Percentiles rank a stretch among this genome's conserved stretches.
Conservation (phyloP, 2,888 invertebrate species). For the Theretra japonica region DNA sequence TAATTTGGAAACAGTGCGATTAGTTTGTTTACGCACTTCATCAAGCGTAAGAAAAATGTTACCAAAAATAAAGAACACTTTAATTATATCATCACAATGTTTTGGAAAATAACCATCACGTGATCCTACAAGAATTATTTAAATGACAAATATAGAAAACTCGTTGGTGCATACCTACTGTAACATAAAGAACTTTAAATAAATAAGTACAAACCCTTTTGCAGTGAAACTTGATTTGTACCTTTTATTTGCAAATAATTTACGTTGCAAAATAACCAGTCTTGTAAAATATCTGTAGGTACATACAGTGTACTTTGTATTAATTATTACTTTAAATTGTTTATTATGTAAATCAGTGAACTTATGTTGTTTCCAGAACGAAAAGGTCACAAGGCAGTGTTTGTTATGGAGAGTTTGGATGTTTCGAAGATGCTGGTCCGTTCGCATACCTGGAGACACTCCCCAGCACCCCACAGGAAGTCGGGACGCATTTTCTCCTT, state of each 20-base stretch:
- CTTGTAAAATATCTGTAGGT: too few relatives aligned
- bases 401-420: slow-evolving; percentile 95
- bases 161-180: background rate
- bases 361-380: slow-evolving; percentile 69
- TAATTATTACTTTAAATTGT: too few relatives aligned
- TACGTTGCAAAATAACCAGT: too few relatives aligned
- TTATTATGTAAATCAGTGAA: too few relatives aligned
- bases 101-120: too few relatives aligned
- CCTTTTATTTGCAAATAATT: background rate
- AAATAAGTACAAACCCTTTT: background rate
- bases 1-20: slow-evolving; percentile 1
- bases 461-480: slow-evolving; percentile 93
- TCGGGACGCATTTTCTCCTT: slow-evolving; percentile 92
- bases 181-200: background rate
- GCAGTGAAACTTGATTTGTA: background rate
- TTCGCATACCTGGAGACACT: slow-evolving; percentile 96
- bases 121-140: background rate
- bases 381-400: slow-evolving; percentile 92
- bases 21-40: background rate
- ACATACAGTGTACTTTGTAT: too few relatives aligned
- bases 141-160: background rate
- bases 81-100: too few relatives aligned
- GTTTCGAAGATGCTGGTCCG: slow-evolving; percentile 95
- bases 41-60: background rate
- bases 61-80: too few relatives aligned